Evolutionary conservation across 2,797 vertebrate species (phyloP), one percentile per base, ranked within the genome.

Genomic region (Cuniculus paca): DNA sequence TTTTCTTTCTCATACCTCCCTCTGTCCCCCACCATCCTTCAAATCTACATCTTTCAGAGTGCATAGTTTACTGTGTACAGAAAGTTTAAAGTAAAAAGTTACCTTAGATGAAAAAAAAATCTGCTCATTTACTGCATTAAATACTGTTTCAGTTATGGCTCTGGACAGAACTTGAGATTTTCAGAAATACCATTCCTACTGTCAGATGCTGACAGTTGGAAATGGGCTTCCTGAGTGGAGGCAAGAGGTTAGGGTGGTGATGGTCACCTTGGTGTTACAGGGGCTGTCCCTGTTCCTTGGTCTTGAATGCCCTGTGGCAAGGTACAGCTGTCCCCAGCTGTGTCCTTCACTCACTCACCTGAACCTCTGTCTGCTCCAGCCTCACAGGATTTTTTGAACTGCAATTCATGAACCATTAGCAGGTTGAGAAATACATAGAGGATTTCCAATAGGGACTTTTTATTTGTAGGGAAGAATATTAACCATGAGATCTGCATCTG

Each of bases 61-160:
- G 6, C 28, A 39, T 60, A 75, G 39, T 50, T 56, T 58, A 88
- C 34, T 87, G 65, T 83, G 78, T 58, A 85, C 8, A 81, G 63
- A 93, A 93, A 72, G 42, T 48, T 19, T 13, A 72, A 13, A 19
- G 78, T 52, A 68, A 39, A 81, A 82, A 95, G 26, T 91, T 85
- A 70, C 8, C 24, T 80, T 95, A 22, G 36, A 26, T 82, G 39
- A 19, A 79, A 68, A 78, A 72, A 94, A 58, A 88, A 68, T 24
- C 24, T 86, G 61, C 24, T 70, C 34, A 70, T n/a, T 70, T 54
- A 39, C 22, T 68, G 24, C 26, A 54, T 68, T 36, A 14, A 31
- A 39, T 86, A 70, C n/a, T 52, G 26, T 48, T 89, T 88, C 68
- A 63, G 0, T 83, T 20, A 36, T 72, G 19, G 54, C 31, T 80